These are phyloP conservation scores for Congeria kusceri DNA, from an alignment of 2,888 invertebrate species.

Conservation along the genomic window DNA sequence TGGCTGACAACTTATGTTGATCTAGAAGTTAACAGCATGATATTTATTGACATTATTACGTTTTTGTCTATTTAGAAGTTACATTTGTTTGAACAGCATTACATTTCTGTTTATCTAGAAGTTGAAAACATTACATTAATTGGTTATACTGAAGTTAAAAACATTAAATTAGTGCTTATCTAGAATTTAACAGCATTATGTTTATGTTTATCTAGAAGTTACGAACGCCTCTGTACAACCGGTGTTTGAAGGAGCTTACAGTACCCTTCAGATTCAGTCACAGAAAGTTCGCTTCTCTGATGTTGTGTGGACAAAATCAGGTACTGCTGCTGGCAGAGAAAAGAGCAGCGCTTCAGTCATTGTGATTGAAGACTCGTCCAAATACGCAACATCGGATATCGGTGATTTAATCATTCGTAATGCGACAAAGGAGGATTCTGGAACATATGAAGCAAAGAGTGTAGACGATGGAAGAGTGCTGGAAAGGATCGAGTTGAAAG, in stretches of 20 bases:
- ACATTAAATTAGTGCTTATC: too few species aligned
- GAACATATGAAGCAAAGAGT: conserved; percentile 20
- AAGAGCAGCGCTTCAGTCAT: neutral
- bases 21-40: too few species aligned
- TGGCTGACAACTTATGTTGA: too few species aligned
- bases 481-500: neutral
- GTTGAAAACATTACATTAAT: too few species aligned
- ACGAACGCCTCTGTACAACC: neutral
- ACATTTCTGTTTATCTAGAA: too few species aligned
- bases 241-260: neutral
- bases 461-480: neutral
- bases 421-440: conserved; percentile 19
- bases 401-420: conserved; percentile 38
- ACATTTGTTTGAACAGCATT: too few species aligned
- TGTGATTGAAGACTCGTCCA: conserved; percentile 1
- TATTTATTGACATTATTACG: too few species aligned
- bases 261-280: neutral
- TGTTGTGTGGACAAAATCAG: neutral
- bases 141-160: too few species aligned
- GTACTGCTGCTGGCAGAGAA: neutral
- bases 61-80: too few species aligned
- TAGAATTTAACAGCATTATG: too few species aligned
- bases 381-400: neutral
- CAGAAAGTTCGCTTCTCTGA: neutral
- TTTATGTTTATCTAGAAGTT: too few species aligned